These are phyloP conservation scores for Pseudopodoces humilis DNA, from an alignment of 2,113 vertebrate species.

Conservation along the genomic window DNA sequence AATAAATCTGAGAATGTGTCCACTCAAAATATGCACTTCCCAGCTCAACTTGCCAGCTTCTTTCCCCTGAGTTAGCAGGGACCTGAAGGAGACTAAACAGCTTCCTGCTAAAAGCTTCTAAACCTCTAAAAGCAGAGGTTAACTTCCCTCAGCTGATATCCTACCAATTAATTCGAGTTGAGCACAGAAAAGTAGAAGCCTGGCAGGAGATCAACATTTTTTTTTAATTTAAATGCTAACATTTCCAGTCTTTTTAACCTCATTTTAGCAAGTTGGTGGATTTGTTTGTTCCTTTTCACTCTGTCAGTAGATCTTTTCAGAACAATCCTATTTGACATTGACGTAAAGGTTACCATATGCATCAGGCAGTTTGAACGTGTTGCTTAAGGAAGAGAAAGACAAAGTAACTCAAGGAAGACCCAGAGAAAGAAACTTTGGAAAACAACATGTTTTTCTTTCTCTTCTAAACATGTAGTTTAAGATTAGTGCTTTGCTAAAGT, in stretches of 20 bases:
- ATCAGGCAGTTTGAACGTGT: background rate
- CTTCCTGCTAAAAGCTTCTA: background rate
- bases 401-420: background rate
- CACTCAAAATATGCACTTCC: background rate
- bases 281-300: background rate
- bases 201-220: constrained; percentile 7
- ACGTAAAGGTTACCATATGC: background rate
- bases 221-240: background rate
- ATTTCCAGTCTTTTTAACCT: constrained; percentile 8
- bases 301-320: background rate
- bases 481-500: background rate
- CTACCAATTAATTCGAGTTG: background rate
- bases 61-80: constrained; percentile 11
- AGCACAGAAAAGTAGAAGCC: background rate
- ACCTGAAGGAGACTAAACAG: constrained; percentile 15
- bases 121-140: too few relatives aligned
- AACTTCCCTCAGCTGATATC: constrained; percentile 1
- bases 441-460: background rate
- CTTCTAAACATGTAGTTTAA: background rate
- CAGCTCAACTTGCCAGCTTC: background rate
- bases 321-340: background rate
- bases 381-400: background rate
- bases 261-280: background rate
- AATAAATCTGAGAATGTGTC: background rate
- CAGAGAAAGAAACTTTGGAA: background rate